phyloP scores from a whole-genome alignment of 1,140 invertebrate species.

The Hypsibius dujardini region DNA sequence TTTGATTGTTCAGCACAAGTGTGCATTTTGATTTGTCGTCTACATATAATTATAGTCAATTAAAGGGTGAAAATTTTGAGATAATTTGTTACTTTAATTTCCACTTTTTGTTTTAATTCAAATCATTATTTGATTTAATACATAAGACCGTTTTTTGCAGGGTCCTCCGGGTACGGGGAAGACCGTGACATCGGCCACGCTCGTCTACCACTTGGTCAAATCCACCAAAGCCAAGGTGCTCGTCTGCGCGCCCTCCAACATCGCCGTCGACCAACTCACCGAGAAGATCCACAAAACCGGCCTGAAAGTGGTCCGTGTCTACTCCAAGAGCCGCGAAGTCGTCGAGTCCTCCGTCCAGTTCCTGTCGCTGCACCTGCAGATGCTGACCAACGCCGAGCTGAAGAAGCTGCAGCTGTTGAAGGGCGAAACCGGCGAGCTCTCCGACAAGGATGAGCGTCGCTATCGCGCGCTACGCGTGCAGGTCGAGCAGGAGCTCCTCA shows the following conservation, averaged over 20 bases:
- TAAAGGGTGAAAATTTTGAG: no score
- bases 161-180: slow-evolving; percentile 80
- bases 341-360: slow-evolving; percentile 96
- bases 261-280: slow-evolving; percentile 94
- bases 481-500: slow-evolving; percentile 74
- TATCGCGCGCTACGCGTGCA: slow-evolving; percentile 77
- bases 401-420: slow-evolving; percentile 89
- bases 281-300: slow-evolving; percentile 97
- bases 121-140: no score
- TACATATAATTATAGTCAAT: no score
- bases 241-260: slow-evolving; percentile 96
- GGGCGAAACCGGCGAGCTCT: slow-evolving; percentile 89
- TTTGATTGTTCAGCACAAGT: no score
- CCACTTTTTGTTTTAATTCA: slow-evolving; percentile 15
- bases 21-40: no score
- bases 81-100: slow-evolving; percentile 17
- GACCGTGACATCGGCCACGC: slow-evolving; percentile 96
- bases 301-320: slow-evolving; percentile 82
- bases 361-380: slow-evolving; percentile 88
- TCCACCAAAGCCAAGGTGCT: slow-evolving; percentile 76
- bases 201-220: slow-evolving; percentile 92
- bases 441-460: slow-evolving; percentile 68
- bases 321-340: slow-evolving; percentile 91
- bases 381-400: slow-evolving; percentile 53
- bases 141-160: slow-evolving; percentile 24